Evolutionary conservation across 37 sponge, comb jelly and placozoan genomes (phyloP).

Genomic region (Petrosia ficiformis): DNA sequence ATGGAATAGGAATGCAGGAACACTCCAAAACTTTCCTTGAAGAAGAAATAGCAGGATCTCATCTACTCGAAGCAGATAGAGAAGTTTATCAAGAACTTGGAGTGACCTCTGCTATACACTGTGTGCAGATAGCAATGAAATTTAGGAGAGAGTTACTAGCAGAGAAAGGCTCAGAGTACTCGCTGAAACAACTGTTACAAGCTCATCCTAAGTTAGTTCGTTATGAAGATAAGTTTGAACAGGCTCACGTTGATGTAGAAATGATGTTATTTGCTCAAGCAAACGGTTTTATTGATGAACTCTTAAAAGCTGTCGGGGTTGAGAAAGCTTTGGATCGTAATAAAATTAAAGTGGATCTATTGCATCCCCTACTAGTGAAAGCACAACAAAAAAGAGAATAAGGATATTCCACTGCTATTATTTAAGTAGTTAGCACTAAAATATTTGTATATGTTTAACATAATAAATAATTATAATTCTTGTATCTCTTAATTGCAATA

Average conservation of each 20-base stretch:
- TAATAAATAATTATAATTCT: too few relatives aligned
- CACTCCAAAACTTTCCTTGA: conserved; percentile 15
- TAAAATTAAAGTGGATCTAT: conserved; percentile 11
- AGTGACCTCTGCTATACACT: neutral
- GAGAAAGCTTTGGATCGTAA: conserved; percentile 20
- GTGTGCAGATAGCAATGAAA: neutral
- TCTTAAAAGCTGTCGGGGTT: conserved; percentile 50
- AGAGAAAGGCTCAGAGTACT: neutral
- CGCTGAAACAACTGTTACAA: neutral
- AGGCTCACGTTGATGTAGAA: conserved; percentile 1
- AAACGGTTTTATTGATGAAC: neutral
- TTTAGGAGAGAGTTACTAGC: conserved; percentile 3
- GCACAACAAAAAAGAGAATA: neutral
- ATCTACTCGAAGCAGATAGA: neutral
- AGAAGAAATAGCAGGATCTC: conserved; percentile 19
- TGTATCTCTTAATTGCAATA: too few relatives aligned
- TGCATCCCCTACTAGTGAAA: neutral
- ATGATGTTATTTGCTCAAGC: neutral
- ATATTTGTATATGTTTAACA: too few relatives aligned
- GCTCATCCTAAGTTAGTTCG: neutral
- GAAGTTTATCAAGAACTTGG: conserved; percentile 2
- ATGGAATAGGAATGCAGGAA: conserved; percentile 8
- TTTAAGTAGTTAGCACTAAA: too few relatives aligned
- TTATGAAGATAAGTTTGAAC: neutral
- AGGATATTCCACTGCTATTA: neutral